These are phyloP conservation scores for Mimachlamys varia DNA, from an alignment of 2,888 invertebrate species.

Conservation along the genomic window DNA sequence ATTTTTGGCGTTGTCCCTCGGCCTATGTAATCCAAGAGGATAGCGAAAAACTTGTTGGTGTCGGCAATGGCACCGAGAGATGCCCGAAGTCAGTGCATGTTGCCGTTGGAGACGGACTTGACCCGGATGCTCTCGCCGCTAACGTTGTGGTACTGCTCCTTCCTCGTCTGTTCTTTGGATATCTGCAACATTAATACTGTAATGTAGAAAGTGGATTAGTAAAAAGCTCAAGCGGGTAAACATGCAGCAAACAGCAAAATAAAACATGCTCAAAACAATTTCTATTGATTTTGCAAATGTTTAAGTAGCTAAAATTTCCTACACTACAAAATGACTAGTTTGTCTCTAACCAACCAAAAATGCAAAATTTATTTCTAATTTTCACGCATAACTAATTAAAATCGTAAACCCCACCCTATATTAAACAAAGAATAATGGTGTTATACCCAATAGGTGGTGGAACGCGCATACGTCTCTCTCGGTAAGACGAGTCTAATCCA, in stretches of 20 bases:
- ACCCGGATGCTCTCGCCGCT: slow-evolving; percentile 10
- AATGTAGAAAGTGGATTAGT: not conserved
- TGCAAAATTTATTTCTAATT: too few relatives aligned
- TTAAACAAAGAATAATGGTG: not conserved
- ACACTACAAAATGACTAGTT: too few relatives aligned
- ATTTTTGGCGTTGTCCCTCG: not conserved
- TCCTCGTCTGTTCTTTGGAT: slow-evolving; percentile 1
- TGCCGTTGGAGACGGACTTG: not conserved
- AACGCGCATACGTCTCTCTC: not conserved
- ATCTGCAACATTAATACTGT: slow-evolving; percentile 2
- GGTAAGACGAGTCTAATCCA: not conserved
- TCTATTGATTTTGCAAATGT: too few relatives aligned
- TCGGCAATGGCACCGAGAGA: slow-evolving; percentile 10
- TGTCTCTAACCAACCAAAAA: too few relatives aligned
- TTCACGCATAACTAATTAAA: not conserved
- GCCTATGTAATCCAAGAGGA: not conserved
- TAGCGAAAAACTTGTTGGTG: slow-evolving; percentile 1
- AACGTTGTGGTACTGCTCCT: not conserved
- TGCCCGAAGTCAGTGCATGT: not conserved
- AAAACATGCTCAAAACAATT: not conserved
- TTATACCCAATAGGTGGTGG: slow-evolving; percentile 10
- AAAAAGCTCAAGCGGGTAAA: not conserved
- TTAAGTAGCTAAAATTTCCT: too few relatives aligned
- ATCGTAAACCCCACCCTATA: not conserved
- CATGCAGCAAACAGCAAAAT: not conserved